These are phyloP conservation scores for Bubo scandiacus DNA, from an alignment of 2,113 vertebrate species.

Conservation along the genomic window DNA sequence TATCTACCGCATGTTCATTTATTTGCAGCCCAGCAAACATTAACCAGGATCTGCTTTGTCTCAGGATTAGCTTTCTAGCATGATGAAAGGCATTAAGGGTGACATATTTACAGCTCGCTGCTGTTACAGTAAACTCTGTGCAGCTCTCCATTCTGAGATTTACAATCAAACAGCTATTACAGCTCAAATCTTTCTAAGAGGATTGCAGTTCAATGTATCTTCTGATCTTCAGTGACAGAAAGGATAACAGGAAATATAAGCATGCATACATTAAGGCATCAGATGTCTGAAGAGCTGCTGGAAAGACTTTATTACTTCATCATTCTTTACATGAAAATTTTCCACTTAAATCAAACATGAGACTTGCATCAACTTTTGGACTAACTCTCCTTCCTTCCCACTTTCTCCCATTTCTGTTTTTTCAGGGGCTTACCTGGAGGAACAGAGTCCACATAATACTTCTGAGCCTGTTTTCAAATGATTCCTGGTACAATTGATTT, in stretches of 20 bases:
- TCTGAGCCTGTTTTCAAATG: slow-evolving; percentile 67
- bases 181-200: background rate
- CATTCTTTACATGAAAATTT: background rate
- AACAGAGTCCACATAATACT: slow-evolving; percentile 67
- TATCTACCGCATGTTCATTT: background rate
- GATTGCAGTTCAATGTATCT: background rate
- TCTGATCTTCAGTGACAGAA: slow-evolving; percentile 8
- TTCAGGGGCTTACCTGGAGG: slow-evolving; percentile 65
- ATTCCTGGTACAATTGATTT: slow-evolving; percentile 63
- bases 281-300: background rate
- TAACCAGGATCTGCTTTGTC: background rate
- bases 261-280: slow-evolving; percentile 14
- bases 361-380: slow-evolving; percentile 2
- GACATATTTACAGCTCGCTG: background rate
- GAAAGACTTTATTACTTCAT: slow-evolving; percentile 10
- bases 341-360: slow-evolving; percentile 2
- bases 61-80: background rate
- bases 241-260: background rate
- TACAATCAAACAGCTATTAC: background rate
- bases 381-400: slow-evolving; percentile 57
- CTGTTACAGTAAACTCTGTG: background rate
- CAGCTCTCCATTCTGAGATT: background rate
- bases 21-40: background rate
- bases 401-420: slow-evolving; percentile 53
- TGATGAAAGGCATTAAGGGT: background rate